Evolutionary conservation across 2,888 invertebrate species (phyloP).

Genomic region (Heliconius charithonia): DNA sequence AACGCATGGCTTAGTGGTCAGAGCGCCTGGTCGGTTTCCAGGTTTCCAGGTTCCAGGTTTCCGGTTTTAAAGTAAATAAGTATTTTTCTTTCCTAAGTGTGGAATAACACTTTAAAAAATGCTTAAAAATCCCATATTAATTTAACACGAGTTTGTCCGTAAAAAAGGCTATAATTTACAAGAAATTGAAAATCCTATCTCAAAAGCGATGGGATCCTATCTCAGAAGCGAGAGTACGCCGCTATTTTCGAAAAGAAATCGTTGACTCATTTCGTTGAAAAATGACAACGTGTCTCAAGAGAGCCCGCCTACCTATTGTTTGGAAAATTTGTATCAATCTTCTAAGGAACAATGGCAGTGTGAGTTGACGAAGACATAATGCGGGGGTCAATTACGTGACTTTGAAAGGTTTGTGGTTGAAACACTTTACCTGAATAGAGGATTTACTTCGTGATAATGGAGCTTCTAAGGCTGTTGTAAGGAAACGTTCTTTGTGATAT

Average conservation of each 20-base stretch:
- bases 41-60: too few species aligned
- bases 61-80: too few species aligned
- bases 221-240: not conserved
- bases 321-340: constrained; percentile 33
- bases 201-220: too few species aligned
- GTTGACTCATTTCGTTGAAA: constrained; percentile 18
- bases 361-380: constrained; percentile 12
- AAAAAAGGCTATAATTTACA: not conserved
- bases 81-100: too few species aligned
- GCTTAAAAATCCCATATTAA: too few species aligned
- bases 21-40: too few species aligned
- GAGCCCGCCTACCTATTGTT: constrained; percentile 15
- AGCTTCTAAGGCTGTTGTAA: constrained; percentile 1
- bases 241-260: constrained; percentile 5
- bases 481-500: not conserved
- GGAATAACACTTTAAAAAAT: too few species aligned
- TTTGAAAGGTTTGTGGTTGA: constrained; percentile 26
- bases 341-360: constrained; percentile 25
- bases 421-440: constrained; percentile 24
- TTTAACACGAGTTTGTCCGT: too few species aligned
- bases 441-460: constrained; percentile 17
- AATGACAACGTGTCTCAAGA: constrained; percentile 28
- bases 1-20: too few species aligned
- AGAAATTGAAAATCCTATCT: not conserved
- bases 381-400: constrained; percentile 32